Evolutionary conservation across 2,888 invertebrate genomes (phyloP), one percentile per base, ranked within the genome.

Genomic region (Molorchus minor): DNA sequence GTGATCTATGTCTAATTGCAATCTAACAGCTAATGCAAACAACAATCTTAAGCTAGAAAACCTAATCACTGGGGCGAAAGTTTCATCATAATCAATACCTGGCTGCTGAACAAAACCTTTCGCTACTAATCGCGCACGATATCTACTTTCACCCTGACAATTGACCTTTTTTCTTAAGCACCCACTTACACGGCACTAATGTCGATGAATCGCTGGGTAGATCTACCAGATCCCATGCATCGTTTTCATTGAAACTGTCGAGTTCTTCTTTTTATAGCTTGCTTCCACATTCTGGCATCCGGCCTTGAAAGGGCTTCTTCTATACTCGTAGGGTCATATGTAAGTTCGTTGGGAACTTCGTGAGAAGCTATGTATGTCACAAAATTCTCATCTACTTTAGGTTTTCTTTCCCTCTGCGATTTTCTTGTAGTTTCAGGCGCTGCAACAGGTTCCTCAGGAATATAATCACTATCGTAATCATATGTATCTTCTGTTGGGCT

Each of bases 151-250:
- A 41, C 56, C 55, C 15, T 66, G 64, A 58, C 47, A 51, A 47
- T 72, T 62, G 29, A 20, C 12, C 53, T 73, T 73, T n/a, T 19
- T 12, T 62, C 45, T 71, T 69, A 51, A 68, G 70, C 10, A 72
- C 71, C 73, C 71, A 75, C 44, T 72, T 73, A 30, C 69, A 67
- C 36, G 69, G 15, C 51, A 73, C 71, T 29, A 73, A 55, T n/a
- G 52, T 65, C 25, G 45, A 2, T 45, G 45, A 13, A 16, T 15
- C 30, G 13, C 16, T 12, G 2, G 29, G 29, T 15, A 3, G 25
- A 51, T 51, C 38, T 15, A 49, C 35, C 4, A 63, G 20, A 8
- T 67, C 63, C 63, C 68, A 68, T 10, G 64, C 64, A 19, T 64
- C 52, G 29, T 67, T 67, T 41, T 62, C 61, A 10, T 62, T 20